Evolutionary conservation across 2,888 invertebrate species (phyloP).

Genomic region (Napeogenes inachia): DNA sequence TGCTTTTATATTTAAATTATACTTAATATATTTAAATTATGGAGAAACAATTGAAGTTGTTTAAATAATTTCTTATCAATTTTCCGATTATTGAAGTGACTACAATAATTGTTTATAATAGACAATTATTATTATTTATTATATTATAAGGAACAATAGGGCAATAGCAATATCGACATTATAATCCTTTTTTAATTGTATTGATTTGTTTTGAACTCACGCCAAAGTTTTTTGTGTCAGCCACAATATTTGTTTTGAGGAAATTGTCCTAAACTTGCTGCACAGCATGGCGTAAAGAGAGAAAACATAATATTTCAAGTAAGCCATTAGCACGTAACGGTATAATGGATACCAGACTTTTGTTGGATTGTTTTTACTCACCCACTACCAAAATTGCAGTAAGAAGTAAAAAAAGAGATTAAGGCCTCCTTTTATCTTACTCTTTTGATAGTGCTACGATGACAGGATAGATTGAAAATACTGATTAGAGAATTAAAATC

Average conservation of each 20-base stretch:
- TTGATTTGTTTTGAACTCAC: not conserved
- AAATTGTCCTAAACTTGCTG: conserved; percentile 12
- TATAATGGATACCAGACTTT: conserved; percentile 3
- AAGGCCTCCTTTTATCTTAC: not conserved
- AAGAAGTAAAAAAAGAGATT: not conserved
- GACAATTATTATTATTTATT: not conserved
- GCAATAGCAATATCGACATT: too few species aligned
- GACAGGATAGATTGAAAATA: too few species aligned
- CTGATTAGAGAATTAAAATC: too few species aligned
- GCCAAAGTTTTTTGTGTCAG: not conserved
- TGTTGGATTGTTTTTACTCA: conserved; percentile 3
- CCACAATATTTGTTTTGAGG: conserved; percentile 23
- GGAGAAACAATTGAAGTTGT: not conserved
- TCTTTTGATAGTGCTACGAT: not conserved
- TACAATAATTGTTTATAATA: not conserved
- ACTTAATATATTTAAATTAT: not conserved
- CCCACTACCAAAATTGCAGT: not conserved
- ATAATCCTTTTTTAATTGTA: too few species aligned
- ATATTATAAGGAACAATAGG: too few species aligned
- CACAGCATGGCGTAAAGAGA: conserved; percentile 19
- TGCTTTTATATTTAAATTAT: conserved; percentile 2
- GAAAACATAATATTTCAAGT: conserved; percentile 31
- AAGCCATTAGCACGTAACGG: conserved; percentile 32
- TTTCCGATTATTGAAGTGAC: not conserved
- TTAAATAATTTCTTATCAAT: not conserved